Evolutionary conservation across 2,113 vertebrate species (phyloP).

Genomic region (Chiloscyllium plagiosum): DNA sequence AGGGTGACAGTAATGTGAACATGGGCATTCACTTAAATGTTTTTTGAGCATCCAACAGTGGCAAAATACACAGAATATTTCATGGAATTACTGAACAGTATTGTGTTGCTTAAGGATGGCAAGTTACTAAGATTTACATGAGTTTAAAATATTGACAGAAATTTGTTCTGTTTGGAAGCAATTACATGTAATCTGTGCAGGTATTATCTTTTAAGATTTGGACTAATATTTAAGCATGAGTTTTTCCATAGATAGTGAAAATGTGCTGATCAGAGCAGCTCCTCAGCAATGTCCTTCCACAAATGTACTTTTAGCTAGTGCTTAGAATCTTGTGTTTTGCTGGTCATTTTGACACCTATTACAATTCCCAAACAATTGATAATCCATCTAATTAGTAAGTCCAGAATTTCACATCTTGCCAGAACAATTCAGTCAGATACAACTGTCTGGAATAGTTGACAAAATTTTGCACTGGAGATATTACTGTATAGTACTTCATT

Average conservation of each 20-base stretch:
- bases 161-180: not conserved
- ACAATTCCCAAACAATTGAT: not conserved
- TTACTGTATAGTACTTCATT: not conserved
- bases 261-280: not conserved
- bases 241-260: not conserved
- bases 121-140: not conserved
- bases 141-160: not conserved
- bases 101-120: not conserved
- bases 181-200: not conserved
- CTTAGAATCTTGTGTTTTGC: not conserved
- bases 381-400: not conserved
- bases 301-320: not conserved
- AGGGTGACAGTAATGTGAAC: too few relatives aligned
- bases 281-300: not conserved
- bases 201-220: not conserved
- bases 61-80: not conserved
- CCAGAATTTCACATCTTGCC: not conserved
- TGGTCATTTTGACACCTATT: not conserved
- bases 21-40: not conserved
- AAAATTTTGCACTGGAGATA: not conserved
- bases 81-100: not conserved
- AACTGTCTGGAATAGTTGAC: not conserved
- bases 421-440: not conserved
- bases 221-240: not conserved
- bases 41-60: not conserved